Base-by-base conservation (phyloP, 2,797 vertebrate genomes). In the Sebastes hubbsi region DNA sequence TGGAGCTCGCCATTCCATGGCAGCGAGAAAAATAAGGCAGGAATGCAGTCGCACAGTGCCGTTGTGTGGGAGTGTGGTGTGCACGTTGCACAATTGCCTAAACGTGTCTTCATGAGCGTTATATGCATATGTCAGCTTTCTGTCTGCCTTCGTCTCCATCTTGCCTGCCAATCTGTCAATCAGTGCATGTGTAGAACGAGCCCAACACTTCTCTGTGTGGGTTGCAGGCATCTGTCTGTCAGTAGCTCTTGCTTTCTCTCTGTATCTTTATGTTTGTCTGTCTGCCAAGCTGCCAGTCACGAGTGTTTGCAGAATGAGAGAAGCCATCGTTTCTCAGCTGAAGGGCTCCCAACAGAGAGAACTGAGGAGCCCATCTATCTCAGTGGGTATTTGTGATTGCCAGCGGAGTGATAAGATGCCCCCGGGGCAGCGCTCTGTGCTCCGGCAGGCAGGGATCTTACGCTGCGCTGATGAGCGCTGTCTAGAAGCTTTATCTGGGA, bases 281-380 rank as follows among this genome's bases (percentile, higher is more conserved):
- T 89, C 80, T 92, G 90, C 88, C 91, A 90, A 88, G 79, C 90
- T 93, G 92, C 88, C 92, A 92, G 83, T 94, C 90, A 87, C 56
- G 82, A 68, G 69, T 42, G 85, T 93, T 87, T 88, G 82, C 85
- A 89, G 83, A 88, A 77, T 71, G 73, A 78, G 77, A 85, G 84
- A 71, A 88, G 82, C 80, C 79, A 80, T 92, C 86, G 84, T 85
- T 89, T 86, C 83, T 88, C 78, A 59, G 83, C 70, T 78, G 86
- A 88, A 87, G 86, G 90, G 87, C 89, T 88, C 84, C 91, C 90
- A 80, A 80, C 86, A 84, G 89, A 92, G 87, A 85, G 80, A 80
- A 68, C 13, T 24, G 87, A 92, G 89, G 74, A 89, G 78, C 89
- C 88, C 84, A 81, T 90, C 84, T 90, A 84, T 91, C 89, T 92